A percentile compares a stretch with the other conserved stretches of the same genome.
Conservation (phyloP, 2,113 vertebrate genomes). For the cat (Felis catus) region DNA sequence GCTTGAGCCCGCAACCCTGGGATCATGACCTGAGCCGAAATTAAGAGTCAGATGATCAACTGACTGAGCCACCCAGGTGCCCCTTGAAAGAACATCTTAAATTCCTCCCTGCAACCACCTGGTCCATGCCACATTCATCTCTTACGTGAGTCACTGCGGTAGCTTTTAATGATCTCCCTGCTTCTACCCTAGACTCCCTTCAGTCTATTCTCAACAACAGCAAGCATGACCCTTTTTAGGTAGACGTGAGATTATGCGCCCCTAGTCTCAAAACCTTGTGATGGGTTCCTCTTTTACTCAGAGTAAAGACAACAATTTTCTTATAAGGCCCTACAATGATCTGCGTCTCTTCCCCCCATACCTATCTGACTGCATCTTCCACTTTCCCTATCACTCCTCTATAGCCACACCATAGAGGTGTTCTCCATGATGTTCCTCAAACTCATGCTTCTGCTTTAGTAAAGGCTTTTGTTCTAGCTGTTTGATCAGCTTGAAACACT, state of each 20-base stretch:
- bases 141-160: background rate
- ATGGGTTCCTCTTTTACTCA: constrained; percentile 4
- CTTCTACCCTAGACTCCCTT: background rate
- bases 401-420: background rate
- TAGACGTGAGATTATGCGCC: background rate
- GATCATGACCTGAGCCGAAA: too few species aligned
- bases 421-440: background rate
- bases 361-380: background rate
- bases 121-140: background rate
- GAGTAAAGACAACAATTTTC: background rate
- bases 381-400: background rate
- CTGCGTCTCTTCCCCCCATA: background rate
- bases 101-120: background rate
- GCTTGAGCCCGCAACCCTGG: too few species aligned
- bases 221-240: background rate
- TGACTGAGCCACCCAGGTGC: too few species aligned
- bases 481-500: background rate
- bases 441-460: background rate
- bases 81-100: background rate
- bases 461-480: background rate
- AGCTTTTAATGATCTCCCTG: background rate
- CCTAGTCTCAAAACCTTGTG: background rate
- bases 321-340: background rate
- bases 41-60: too few species aligned
- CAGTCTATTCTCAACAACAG: background rate